Base-by-base conservation (phyloP, 1,140 invertebrate genomes). In the Drosophila orena region DNA sequence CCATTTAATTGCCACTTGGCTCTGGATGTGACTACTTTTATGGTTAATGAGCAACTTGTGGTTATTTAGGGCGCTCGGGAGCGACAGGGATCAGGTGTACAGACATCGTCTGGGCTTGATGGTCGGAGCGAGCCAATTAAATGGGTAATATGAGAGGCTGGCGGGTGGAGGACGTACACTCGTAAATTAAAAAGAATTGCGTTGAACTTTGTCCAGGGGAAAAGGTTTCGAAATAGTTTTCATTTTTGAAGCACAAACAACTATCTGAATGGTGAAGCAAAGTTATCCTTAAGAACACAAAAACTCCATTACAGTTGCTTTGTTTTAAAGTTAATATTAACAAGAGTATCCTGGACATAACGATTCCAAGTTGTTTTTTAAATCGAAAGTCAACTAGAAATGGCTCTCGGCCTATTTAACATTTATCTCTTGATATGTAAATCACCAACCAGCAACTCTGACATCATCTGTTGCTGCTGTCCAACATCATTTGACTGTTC, bases 11-110 rank as follows among this genome's bases (percentile, higher is more conserved):
- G 81, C 81, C 81, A 85, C 81, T 85, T 86, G 77, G 73, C 47
- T 73, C 58, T 58, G 77, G 72, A 80, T 85, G 74, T 86, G 81
- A 86, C 81, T 86, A 86, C 73, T 85, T 85, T 86, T 86, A 86
- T 85, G 81, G 78, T 77, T 85, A 85, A 85, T 85, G 78, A 85
- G 81, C 81, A 78, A 61, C 77, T 86, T 66, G 77, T 61, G 61
- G 59, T 61, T 65, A 78, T 72, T 79, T 84, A 44, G 54, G 47
- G 57, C 30, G 47, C 37, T 65, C 54, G 46, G 53, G 11, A 34
- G 57, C 15, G 53, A 68, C 30, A 46, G 49, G 65, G 50, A 77
- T 85, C 77, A 80, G 81, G 81, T 84, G 81, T 64, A 71, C 54
- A 37, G 44, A 35, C 42, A 55, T 40, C 38, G 27, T 7, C 30